Evolutionary conservation across 2,888 invertebrate species (phyloP).

Genomic region (Dermolepida albohirtum): DNA sequence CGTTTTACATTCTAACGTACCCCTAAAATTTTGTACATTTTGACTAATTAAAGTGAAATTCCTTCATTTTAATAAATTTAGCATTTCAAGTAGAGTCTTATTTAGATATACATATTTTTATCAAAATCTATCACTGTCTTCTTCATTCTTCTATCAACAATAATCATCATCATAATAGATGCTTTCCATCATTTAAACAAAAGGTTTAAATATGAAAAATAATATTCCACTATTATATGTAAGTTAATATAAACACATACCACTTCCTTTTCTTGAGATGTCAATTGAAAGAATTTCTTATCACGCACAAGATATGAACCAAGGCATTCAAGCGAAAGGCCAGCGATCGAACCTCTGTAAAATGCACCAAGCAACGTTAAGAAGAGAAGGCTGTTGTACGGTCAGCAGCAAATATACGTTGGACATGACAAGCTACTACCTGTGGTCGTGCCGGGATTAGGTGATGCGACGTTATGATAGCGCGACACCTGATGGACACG

Average conservation of each 20-base stretch:
- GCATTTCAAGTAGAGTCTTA: too few relatives aligned
- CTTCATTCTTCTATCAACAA: too few relatives aligned
- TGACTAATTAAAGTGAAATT: too few relatives aligned
- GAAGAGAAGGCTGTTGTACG: not conserved
- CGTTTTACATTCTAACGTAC: too few relatives aligned
- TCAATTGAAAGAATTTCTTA: not conserved
- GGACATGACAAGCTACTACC: constrained; percentile 49
- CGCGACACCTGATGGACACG: constrained; percentile 53
- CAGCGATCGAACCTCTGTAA: not conserved
- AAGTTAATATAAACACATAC: not conserved
- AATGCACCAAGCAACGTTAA: not conserved
- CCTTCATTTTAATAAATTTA: too few relatives aligned
- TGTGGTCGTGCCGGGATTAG: constrained; percentile 47
- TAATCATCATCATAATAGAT: too few relatives aligned
- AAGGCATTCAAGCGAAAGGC: constrained; percentile 8
- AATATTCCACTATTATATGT: too few relatives aligned
- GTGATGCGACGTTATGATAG: constrained; percentile 49
- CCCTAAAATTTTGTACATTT: too few relatives aligned
- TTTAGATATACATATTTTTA: too few relatives aligned
- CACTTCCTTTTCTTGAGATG: not conserved
- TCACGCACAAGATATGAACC: not conserved
- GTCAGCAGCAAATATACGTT: constrained; percentile 26
- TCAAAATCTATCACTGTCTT: too few relatives aligned
- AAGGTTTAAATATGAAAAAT: too few relatives aligned
- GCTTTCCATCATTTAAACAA: too few relatives aligned